These are phyloP conservation scores for Sepiola atlantica DNA, from an alignment of 2,888 invertebrate genomes.

Conservation along the genomic window DNA sequence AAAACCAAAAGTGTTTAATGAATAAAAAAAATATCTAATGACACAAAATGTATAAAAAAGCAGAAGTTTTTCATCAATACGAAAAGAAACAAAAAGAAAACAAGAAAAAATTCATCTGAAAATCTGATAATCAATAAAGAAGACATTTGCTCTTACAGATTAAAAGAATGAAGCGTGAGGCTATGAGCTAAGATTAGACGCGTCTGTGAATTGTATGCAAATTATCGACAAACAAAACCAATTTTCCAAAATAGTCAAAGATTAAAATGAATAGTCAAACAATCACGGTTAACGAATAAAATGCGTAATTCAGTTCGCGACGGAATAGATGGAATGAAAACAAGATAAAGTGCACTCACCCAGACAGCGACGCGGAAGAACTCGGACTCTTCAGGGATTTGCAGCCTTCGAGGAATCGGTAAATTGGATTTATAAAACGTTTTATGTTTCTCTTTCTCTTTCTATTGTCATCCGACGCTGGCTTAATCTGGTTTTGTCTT, in stretches of 20 bases:
- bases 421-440: conserved; percentile 32
- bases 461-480: neutral
- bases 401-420: neutral
- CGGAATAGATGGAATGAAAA: no score
- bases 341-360: neutral
- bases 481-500: neutral
- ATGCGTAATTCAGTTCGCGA: neutral
- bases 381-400: neutral
- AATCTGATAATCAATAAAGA: neutral
- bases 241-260: neutral
- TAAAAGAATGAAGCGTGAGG: neutral
- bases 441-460: neutral
- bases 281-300: neutral
- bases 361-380: neutral
- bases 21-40: no score
- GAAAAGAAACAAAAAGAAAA: neutral
- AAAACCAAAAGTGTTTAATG: no score
- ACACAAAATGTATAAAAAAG: no score
- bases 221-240: neutral
- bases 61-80: neutral
- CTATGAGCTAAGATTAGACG: neutral
- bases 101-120: neutral
- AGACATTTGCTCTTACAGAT: neutral
- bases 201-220: neutral
- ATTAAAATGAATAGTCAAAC: neutral